These are phyloP conservation scores for Drosophila colorata DNA, from an alignment of 2,888 invertebrate species.

Conservation along the genomic window DNA sequence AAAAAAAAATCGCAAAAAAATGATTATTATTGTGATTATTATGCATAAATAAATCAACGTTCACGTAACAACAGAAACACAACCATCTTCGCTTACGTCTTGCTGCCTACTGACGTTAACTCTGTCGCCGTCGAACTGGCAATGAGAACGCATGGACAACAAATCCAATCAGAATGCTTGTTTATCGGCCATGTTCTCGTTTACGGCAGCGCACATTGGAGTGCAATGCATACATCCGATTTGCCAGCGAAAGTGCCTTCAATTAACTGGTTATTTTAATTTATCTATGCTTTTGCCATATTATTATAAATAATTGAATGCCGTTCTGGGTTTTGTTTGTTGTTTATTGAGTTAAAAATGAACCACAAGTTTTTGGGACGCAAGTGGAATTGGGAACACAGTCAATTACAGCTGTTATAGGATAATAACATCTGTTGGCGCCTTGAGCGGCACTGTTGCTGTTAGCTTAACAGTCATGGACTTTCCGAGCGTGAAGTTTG, in stretches of 20 bases:
- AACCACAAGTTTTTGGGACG: background rate
- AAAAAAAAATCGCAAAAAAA: constrained; percentile 60
- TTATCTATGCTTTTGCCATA: background rate
- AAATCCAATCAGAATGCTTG: constrained; percentile 58
- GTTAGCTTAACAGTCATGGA: constrained; percentile 29
- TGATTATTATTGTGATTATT: constrained; percentile 25
- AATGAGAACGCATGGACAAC: constrained; percentile 64
- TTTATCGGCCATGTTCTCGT: constrained; percentile 62
- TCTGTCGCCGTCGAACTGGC: constrained; percentile 61
- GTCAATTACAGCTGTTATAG: constrained; percentile 49
- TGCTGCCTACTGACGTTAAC: constrained; percentile 75
- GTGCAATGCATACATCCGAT: constrained; percentile 4
- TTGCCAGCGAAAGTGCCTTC: background rate
- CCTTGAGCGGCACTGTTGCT: constrained; percentile 15
- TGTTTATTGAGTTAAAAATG: too few relatives aligned
- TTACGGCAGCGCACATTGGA: constrained; percentile 50
- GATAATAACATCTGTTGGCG: constrained; percentile 31
- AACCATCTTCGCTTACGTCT: constrained; percentile 83
- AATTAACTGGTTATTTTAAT: background rate
- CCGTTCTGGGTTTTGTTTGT: background rate
- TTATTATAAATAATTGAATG: background rate
- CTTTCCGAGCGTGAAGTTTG: constrained; percentile 1
- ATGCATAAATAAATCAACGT: constrained; percentile 68
- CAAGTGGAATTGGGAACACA: constrained; percentile 29
- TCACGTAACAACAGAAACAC: constrained; percentile 79